A percentile compares a stretch with the other conserved stretches of the same genome.
Conservation (phyloP, 1,140 invertebrate genomes). For the Chironomus tepperi region DNA sequence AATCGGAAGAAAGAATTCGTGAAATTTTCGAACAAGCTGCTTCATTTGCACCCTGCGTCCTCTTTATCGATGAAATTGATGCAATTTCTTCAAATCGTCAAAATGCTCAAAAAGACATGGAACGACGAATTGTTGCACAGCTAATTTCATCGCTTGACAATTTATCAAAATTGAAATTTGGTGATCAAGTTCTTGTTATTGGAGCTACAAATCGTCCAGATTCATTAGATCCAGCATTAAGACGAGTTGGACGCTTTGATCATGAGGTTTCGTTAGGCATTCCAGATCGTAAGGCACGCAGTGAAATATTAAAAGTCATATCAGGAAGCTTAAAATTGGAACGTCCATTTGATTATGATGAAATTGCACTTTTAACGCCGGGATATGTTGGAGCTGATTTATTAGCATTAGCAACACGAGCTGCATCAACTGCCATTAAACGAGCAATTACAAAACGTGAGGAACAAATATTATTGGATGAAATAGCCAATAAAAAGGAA, state of each 20-base stretch:
- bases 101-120: constrained; percentile 88
- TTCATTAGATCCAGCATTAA: constrained; percentile 82
- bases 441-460: constrained; percentile 25
- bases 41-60: constrained; percentile 63
- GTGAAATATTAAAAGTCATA: constrained; percentile 63
- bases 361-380: constrained; percentile 75
- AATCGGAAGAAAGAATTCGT: constrained; percentile 87
- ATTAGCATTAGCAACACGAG: constrained; percentile 73
- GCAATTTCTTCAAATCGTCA: constrained; percentile 78
- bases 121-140: constrained; percentile 88
- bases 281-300: constrained; percentile 72
- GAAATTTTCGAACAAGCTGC: constrained; percentile 81
- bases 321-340: constrained; percentile 60
- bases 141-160: constrained; percentile 80
- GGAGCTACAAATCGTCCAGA: constrained; percentile 94
- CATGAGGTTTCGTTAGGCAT: constrained; percentile 90
- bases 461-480: constrained; percentile 34
- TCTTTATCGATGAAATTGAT: constrained; percentile 95
- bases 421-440: constrained; percentile 77
- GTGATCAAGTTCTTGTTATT: constrained; percentile 72
- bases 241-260: constrained; percentile 86
- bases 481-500: constrained; percentile 31
- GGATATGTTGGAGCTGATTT: constrained; percentile 97
- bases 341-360: constrained; percentile 57
- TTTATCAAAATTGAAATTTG: constrained; percentile 52